Evolutionary conservation across 2,888 invertebrate genomes (phyloP).

Genomic region (Aproaerema taeniolella): DNA sequence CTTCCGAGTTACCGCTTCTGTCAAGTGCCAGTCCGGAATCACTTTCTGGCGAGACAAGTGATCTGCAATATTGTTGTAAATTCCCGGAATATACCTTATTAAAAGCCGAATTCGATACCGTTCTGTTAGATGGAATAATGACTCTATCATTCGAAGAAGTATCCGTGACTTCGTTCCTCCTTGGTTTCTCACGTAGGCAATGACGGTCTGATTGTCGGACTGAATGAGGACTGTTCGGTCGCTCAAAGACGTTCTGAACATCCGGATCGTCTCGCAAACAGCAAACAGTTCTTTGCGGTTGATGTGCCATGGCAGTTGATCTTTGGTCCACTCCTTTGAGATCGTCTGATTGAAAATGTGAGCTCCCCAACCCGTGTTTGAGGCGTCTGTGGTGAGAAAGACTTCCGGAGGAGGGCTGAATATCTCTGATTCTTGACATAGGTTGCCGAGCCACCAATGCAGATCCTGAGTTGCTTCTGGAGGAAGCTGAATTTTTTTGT

Average conservation of each 20-base stretch:
- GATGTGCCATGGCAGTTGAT: constrained; percentile 18
- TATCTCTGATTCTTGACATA: neutral
- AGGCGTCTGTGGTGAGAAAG: constrained; percentile 18
- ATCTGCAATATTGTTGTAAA: constrained; percentile 19
- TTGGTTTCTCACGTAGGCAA: constrained; percentile 20
- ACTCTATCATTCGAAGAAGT: constrained; percentile 6
- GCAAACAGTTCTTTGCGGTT: constrained; percentile 20
- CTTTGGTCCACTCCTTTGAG: constrained; percentile 9
- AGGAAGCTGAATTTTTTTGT: neutral
- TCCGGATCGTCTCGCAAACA: neutral
- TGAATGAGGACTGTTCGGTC: constrained; percentile 13
- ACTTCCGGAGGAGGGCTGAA: neutral
- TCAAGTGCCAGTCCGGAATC: constrained; percentile 11
- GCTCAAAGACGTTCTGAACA: neutral
- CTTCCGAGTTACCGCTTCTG: neutral
- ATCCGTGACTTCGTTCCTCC: constrained; percentile 19
- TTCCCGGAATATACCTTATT: constrained; percentile 18
- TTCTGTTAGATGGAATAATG: constrained; percentile 4
- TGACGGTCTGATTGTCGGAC: constrained; percentile 21
- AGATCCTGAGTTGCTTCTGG: neutral
- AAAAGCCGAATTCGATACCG: neutral
- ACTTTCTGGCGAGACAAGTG: constrained; percentile 17
- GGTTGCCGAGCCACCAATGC: constrained; percentile 14
- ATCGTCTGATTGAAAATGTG: constrained; percentile 5
- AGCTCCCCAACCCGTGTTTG: constrained; percentile 20